Base-by-base conservation (phyloP, 2,888 invertebrate species). In the Lysandra coridon region DNA sequence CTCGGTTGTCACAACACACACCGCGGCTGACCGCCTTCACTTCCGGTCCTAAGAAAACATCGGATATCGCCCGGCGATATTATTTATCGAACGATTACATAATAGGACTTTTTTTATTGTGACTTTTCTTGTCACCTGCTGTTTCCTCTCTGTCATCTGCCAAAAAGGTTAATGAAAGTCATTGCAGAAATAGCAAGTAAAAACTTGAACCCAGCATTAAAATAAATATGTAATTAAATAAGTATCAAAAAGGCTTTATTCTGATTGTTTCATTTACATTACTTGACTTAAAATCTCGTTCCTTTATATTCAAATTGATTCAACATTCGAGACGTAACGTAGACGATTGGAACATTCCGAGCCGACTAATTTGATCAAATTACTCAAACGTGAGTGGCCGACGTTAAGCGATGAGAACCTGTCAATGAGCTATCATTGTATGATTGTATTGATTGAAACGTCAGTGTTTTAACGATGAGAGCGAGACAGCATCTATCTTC, bases 41-140 rank as follows among this genome's bases (percentile, higher is more conserved):
- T 64, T 64, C 64, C 64, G 64, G 64, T 64, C 64, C 64, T 64
- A 64, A 64, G 64, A 64, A 64, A 64, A 64, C 64, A 64, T 64
- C 30, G 64, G 30, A 64, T 64, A 64, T 30, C 64, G 30, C 10
- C 64, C n/a, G 64, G 12, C 30, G 30, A 12, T 30, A 64, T 30
- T 10, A 64, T 62, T n/a, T n/a, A 62, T 30, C 64, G 64, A n/a
- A 30, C 64, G 4, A 12, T 30, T 44, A 10, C 2, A 44, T 44
- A 49, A 49, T 49, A 49, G 1, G 49, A 49, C 49, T 10, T 49
- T 49, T 49, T 49, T 49, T 49, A 49, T 49, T 49, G 49, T 12
- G 2, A 2, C 10, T 49, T 49, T 49, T 49, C 10, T 49, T 49
- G 49, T 12, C 49, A 49, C 49, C 10, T 49, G 49, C 10, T 49